These are phyloP conservation scores for Leucophora obtusa DNA, from an alignment of 2,888 invertebrate species.

Conservation along the genomic window DNA sequence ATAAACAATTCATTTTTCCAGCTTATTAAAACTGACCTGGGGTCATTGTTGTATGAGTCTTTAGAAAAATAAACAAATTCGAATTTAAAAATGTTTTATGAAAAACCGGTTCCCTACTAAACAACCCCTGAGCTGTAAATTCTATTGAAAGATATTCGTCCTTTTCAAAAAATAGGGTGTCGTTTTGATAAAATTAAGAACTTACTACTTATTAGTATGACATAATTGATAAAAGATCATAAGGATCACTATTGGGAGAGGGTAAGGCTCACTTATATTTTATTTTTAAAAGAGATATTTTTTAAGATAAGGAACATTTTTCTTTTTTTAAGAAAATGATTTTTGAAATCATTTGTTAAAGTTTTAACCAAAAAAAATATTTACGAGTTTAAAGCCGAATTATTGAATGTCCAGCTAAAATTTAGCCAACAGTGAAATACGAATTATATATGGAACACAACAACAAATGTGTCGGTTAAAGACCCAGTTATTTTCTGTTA, in stretches of 20 bases:
- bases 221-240: neutral
- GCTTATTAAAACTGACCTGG: constrained; percentile 22
- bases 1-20: constrained; percentile 12
- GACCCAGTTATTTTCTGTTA: too few species aligned
- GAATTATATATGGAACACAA: too few species aligned
- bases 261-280: neutral
- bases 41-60: constrained; percentile 16
- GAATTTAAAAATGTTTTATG: neutral
- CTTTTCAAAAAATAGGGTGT: neutral
- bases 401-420: too few species aligned
- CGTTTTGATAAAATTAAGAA: neutral
- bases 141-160: neutral
- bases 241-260: neutral
- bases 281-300: too few species aligned
- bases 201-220: neutral
- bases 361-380: too few species aligned
- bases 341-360: too few species aligned
- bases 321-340: too few species aligned
- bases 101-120: neutral
- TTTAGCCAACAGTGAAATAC: too few species aligned
- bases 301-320: too few species aligned
- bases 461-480: too few species aligned
- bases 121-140: neutral
- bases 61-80: neutral
- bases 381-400: too few species aligned